phyloP scores from a whole-genome alignment of 2,113 vertebrate genomes.

The Hemichromis elongatus region DNA sequence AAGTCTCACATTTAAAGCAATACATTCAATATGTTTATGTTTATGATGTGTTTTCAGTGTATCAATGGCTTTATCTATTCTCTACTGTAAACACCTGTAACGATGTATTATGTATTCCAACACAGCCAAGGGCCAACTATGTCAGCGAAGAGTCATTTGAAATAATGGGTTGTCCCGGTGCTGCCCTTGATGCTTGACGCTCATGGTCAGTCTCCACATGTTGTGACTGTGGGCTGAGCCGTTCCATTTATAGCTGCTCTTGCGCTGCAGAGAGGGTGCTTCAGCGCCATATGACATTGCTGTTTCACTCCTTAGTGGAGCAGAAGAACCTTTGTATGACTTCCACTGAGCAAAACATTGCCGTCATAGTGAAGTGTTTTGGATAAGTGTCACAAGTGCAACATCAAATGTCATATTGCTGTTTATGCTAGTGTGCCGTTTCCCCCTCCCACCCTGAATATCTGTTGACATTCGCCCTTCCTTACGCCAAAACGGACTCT shows the following conservation, averaged over 20 bases:
- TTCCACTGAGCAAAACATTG: slow-evolving; percentile 36
- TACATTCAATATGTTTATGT: slow-evolving; percentile 55
- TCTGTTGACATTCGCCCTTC: background rate
- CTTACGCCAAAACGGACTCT: slow-evolving; percentile 20
- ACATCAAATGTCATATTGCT: slow-evolving; percentile 35
- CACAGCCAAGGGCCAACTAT: slow-evolving; percentile 31
- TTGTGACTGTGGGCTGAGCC: slow-evolving; percentile 11
- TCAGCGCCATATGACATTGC: slow-evolving; percentile 31
- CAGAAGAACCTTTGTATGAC: slow-evolving; percentile 13
- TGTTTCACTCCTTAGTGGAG: slow-evolving; percentile 10
- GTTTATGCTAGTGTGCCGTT: background rate
- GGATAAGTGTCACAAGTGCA: slow-evolving; percentile 35
- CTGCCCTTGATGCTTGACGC: slow-evolving; percentile 40
- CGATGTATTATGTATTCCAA: slow-evolving; percentile 22
- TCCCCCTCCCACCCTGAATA: background rate
- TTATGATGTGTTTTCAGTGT: slow-evolving; percentile 47
- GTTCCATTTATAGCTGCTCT: slow-evolving; percentile 36
- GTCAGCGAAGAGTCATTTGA: slow-evolving; percentile 18
- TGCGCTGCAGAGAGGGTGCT: slow-evolving; percentile 7
- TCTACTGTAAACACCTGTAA: slow-evolving; percentile 42
- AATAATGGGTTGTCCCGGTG: background rate
- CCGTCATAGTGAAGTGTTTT: slow-evolving; percentile 18
- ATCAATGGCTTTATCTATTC: slow-evolving; percentile 53
- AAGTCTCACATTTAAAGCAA: slow-evolving; percentile 64
- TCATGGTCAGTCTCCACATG: slow-evolving; percentile 9